Evolutionary conservation across 2,113 vertebrate species (phyloP).

Genomic region (Actenoides lindsayi): DNA sequence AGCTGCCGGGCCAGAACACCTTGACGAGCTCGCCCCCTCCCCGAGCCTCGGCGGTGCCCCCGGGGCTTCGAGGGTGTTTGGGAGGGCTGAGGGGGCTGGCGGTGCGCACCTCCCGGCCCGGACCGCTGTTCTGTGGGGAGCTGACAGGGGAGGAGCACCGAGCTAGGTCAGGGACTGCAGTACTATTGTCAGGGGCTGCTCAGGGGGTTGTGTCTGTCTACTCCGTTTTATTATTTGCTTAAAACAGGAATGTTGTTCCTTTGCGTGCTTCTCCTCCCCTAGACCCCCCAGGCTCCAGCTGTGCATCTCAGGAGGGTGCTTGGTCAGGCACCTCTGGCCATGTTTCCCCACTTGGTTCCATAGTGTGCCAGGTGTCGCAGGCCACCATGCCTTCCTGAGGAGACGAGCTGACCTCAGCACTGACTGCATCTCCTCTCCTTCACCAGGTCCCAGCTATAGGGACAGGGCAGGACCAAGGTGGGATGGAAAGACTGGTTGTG

Average conservation of each 20-base stretch:
- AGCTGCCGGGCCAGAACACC: neutral
- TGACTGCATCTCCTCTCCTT: fast-evolving
- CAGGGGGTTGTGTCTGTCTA: fast-evolving
- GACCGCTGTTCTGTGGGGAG: neutral
- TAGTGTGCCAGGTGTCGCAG: fast-evolving
- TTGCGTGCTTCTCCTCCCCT: too few relatives aligned
- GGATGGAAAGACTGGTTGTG: neutral
- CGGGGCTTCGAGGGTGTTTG: neutral
- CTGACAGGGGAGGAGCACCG: fast-evolving
- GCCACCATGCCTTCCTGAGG: fast-evolving
- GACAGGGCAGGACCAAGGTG: fast-evolving
- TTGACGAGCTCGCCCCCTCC: fast-evolving
- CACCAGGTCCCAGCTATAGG: neutral
- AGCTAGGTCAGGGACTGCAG: neutral
- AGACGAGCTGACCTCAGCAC: neutral
- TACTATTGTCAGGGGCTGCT: fast-evolving
- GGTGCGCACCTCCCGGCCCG: neutral
- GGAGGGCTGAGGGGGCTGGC: neutral
- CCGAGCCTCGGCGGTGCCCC: neutral
- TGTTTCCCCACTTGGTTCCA: neutral
- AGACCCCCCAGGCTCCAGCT: neutral
- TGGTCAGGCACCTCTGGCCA: fast-evolving
- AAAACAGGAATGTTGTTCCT: neutral
- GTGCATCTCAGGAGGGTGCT: neutral
- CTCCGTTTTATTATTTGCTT: neutral